These are phyloP conservation scores for Byasa hedistus DNA, from an alignment of 2,888 invertebrate genomes.

Conservation along the genomic window DNA sequence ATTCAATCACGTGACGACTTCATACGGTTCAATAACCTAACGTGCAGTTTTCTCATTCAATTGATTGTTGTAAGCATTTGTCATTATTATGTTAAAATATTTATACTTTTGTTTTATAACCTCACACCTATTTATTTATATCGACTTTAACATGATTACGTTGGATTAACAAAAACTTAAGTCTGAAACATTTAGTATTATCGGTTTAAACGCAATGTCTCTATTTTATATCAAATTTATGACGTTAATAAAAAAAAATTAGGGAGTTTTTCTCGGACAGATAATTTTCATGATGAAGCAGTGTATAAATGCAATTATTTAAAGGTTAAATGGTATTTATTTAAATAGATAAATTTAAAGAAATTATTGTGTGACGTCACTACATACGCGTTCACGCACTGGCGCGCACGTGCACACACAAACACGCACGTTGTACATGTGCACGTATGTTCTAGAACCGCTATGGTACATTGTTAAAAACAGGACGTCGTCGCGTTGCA, in stretches of 20 bases:
- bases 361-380: neutral
- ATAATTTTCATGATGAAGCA: too few species aligned
- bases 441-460: slow-evolving; percentile 2
- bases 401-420: slow-evolving; percentile 11
- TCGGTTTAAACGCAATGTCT: too few species aligned
- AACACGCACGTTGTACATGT: neutral
- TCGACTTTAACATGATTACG: too few species aligned
- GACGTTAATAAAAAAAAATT: too few species aligned
- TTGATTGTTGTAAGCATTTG: slow-evolving; percentile 14
- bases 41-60: slow-evolving; percentile 14
- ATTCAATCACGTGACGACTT: slow-evolving; percentile 19
- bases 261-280: too few species aligned
- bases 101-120: neutral
- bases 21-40: slow-evolving; percentile 18
- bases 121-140: neutral
- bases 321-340: too few species aligned
- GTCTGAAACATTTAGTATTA: too few species aligned
- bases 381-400: neutral
- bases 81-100: neutral
- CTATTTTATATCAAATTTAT: too few species aligned
- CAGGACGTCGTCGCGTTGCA: slow-evolving; percentile 23
- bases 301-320: too few species aligned
- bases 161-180: too few species aligned
- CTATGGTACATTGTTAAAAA: slow-evolving; percentile 13
- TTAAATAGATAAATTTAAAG: too few species aligned